Base-by-base conservation (phyloP, 2,113 vertebrate species). In the Danionella cerebrum region DNA sequence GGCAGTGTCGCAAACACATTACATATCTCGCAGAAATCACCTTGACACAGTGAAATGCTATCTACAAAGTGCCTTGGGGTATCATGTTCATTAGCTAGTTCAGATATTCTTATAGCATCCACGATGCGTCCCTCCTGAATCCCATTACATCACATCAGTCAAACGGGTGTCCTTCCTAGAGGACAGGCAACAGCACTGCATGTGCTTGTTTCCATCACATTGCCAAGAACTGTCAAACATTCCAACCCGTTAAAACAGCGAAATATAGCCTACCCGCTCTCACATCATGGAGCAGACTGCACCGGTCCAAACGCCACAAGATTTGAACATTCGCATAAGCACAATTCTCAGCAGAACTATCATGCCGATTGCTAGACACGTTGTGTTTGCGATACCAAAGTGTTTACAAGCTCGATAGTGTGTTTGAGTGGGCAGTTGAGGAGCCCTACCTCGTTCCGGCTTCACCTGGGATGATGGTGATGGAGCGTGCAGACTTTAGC, bases 401-500 rank as follows among this genome's bases (percentile, higher is more conserved):
- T 36, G 36, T 31, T 5, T 14, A 42, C 18, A 35, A 50, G 36
- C 5, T 27, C 29, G 12, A 11, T 47, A 14, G 5, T 25, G n/a
- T 33, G 19, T 11, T 42, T 50, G 21, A 27, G 9, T 31, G 31
- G 10, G 4, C 24, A 13, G 13, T 36, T 24, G 19, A 48, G 29
- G 6, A 64, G 44, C 59, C 63, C 24, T 69, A 73, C 59, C 70
- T 68, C 76, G 51, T 21, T 72, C 55, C 72, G 67, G 64, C 70
- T 78, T 69, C 75, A 85, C 81, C 84, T 80, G 80, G 71, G 60
- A 62, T 69, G 77, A 55, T 72, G 70, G 24, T 64, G 62, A 62
- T 69, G 67, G 66, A 72, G 75, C 72, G 24, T 45, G 80, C 78
- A 76, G 74, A 76, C 76, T 83, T 82, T 84, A 87, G 84, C 84